These are phyloP conservation scores for Arothron firmamentum DNA, from an alignment of 2,113 vertebrate species.

Conservation along the genomic window DNA sequence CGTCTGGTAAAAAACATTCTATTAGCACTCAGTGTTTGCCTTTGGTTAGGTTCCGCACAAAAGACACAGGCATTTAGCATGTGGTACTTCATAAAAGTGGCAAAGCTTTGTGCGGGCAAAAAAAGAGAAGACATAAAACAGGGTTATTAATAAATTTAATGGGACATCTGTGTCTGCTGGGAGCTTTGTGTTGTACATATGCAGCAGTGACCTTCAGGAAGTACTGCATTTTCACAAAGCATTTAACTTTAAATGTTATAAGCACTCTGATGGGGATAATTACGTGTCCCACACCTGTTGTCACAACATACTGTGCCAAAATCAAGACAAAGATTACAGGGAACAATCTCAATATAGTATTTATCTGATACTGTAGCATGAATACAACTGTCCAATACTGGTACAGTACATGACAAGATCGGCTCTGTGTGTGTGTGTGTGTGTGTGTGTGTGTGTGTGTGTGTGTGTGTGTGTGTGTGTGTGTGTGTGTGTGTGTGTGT, in stretches of 20 bases:
- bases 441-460: too few relatives aligned
- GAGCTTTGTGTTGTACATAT: slow-evolving; percentile 48
- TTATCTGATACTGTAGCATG: too few relatives aligned
- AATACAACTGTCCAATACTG: too few relatives aligned
- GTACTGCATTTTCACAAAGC: slow-evolving; percentile 58
- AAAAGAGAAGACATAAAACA: slow-evolving; percentile 50
- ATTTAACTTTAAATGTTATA: slow-evolving; percentile 61
- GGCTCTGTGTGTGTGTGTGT: too few relatives aligned
- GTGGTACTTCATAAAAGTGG: slow-evolving; percentile 63
- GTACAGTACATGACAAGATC: too few relatives aligned
- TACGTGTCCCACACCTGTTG: slow-evolving; percentile 47
- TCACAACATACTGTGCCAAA: slow-evolving; percentile 40
- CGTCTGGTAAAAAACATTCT: slow-evolving; percentile 63
- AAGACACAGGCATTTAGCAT: slow-evolving; percentile 57
- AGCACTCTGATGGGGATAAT: slow-evolving; percentile 56
- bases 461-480: too few relatives aligned
- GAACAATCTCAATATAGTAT: too few relatives aligned
- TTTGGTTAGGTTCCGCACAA: slow-evolving; percentile 46
- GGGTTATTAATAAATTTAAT: slow-evolving; percentile 43
- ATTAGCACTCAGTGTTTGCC: slow-evolving; percentile 56
- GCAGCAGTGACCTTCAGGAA: slow-evolving; percentile 61
- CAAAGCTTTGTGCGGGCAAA: slow-evolving; percentile 40
- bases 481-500: too few relatives aligned
- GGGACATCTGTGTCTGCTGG: slow-evolving; percentile 50
- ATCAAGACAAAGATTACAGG: neutral